A percentile compares a stretch with the other conserved stretches of the same genome.
phyloP scores from a whole-genome alignment of 2,797 vertebrate species.

The Ciconia nigra region DNA sequence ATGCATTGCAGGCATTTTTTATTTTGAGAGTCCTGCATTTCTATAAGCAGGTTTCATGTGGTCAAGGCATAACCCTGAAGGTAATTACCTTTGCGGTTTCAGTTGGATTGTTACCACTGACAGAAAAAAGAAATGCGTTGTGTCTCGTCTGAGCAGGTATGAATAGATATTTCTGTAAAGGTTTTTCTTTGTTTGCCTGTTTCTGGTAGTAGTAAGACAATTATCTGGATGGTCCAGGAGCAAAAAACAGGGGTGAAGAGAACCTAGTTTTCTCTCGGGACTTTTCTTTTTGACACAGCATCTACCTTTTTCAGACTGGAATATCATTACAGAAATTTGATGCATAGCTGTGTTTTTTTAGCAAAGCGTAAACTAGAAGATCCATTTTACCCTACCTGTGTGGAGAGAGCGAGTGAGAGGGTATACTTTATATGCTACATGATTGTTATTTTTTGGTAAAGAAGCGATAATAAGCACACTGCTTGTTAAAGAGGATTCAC shows the following conservation, averaged over 20 bases:
- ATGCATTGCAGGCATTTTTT: conserved; percentile 48
- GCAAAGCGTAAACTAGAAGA: not conserved
- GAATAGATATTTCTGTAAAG: not conserved
- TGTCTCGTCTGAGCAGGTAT: not conserved
- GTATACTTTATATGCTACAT: not conserved
- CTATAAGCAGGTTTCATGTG: conserved; percentile 53
- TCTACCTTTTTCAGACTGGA: not conserved
- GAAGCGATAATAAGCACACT: not conserved
- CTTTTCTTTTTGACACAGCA: not conserved
- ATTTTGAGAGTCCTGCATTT: conserved; percentile 39
- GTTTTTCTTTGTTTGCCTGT: not conserved
- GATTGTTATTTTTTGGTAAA: not conserved
- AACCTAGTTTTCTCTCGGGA: not conserved
- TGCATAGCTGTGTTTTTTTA: not conserved
- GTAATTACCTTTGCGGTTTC: conserved; percentile 36
- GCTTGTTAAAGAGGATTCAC: not conserved
- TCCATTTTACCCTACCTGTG: not conserved
- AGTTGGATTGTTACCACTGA: not conserved
- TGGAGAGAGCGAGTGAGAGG: not conserved
- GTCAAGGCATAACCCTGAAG: not conserved
- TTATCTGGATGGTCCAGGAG: not conserved
- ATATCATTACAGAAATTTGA: not conserved
- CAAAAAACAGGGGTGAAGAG: not conserved
- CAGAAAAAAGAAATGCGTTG: not conserved
- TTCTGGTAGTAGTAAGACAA: not conserved